A percentile compares a stretch with the other conserved stretches of the same genome.
These are phyloP conservation scores for Argyra leucocephala DNA, from an alignment of 2,888 invertebrate species.

Conservation along the genomic window DNA sequence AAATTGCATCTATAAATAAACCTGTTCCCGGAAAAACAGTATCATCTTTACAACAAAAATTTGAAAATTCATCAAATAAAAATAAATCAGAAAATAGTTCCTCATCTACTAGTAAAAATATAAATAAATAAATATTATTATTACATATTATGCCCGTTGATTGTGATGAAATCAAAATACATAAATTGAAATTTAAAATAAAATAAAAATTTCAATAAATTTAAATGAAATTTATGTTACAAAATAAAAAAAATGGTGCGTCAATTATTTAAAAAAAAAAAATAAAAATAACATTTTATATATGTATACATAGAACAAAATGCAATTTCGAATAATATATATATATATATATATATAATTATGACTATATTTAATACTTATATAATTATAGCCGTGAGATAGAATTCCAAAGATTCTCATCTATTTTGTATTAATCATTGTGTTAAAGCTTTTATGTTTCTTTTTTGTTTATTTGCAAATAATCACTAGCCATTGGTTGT, in stretches of 20 bases:
- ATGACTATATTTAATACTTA: neutral
- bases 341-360: too few relatives aligned
- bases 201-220: neutral
- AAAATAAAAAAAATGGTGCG: neutral
- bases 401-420: constrained; percentile 2
- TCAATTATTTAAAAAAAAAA: neutral
- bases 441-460: neutral
- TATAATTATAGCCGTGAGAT: neutral
- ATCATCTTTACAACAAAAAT: constrained; percentile 68
- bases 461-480: neutral
- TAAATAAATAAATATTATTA: neutral
- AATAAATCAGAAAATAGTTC: neutral
- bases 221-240: neutral
- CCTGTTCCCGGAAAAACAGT: constrained; percentile 52
- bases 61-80: constrained; percentile 46
- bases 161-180: neutral
- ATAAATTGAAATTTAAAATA: neutral
- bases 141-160: neutral
- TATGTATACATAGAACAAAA: neutral
- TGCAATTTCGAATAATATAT: neutral
- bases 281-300: neutral
- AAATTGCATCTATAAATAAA: constrained; percentile 36
- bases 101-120: neutral
- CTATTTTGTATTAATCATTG: neutral
- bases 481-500: neutral